Evolutionary conservation across 2,888 invertebrate species (phyloP).

Genomic region (Ptilodon capucinus): DNA sequence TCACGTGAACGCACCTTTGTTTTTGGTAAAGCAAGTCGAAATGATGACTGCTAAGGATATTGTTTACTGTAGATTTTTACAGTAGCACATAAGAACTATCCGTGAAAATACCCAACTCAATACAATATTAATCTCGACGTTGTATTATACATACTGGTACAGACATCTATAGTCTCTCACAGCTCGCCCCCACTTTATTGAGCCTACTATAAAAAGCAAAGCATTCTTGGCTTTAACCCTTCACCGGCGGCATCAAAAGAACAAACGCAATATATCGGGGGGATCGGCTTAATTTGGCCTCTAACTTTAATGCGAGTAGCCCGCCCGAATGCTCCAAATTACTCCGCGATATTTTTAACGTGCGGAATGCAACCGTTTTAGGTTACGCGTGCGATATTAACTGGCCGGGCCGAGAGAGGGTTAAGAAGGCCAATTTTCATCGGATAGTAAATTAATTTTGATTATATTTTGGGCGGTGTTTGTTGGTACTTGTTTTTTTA

Average conservation of each 20-base stretch:
- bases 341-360: conserved; percentile 80
- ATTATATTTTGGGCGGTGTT: conserved; percentile 15
- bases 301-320: conserved; percentile 76
- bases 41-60: neutral
- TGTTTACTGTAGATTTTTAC: too few species aligned
- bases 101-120: neutral
- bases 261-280: conserved; percentile 82
- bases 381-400: conserved; percentile 75
- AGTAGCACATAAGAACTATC: neutral
- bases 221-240: conserved; percentile 83
- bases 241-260: conserved; percentile 79
- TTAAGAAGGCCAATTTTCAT: conserved; percentile 50
- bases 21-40: neutral
- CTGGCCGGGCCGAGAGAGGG: conserved; percentile 49
- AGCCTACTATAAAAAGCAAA: conserved; percentile 79
- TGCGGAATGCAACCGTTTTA: conserved; percentile 75
- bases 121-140: neutral
- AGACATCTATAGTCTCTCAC: neutral
- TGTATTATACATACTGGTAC: neutral
- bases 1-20: neutral
- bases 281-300: conserved; percentile 76
- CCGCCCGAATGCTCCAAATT: conserved; percentile 77
- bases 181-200: conserved; percentile 56
- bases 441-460: conserved; percentile 30
- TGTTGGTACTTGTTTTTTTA: too few species aligned